These are phyloP conservation scores for Xestia c-nigrum DNA, from an alignment of 2,888 invertebrate species.

Conservation along the genomic window DNA sequence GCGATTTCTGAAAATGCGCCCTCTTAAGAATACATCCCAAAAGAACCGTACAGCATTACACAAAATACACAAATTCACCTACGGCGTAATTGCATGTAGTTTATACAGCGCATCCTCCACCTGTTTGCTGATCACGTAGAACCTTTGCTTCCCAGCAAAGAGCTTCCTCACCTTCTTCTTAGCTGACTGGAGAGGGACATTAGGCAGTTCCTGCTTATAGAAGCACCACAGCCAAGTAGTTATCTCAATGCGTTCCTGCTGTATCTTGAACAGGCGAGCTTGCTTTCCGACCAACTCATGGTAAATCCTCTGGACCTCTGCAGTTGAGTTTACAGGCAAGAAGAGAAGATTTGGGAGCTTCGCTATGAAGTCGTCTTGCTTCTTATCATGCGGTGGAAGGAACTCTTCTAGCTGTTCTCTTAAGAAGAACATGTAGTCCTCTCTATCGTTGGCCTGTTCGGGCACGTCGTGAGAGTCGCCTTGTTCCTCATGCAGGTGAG, in stretches of 20 bases:
- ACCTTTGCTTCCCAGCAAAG: constrained; percentile 9
- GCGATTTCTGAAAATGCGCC: neutral
- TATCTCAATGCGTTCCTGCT: neutral
- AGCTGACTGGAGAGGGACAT: neutral
- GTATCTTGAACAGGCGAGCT: neutral
- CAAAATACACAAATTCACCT: neutral
- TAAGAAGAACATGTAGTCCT: constrained; percentile 13
- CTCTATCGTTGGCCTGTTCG: neutral
- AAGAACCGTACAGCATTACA: neutral
- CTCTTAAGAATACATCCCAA: neutral
- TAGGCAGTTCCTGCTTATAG: constrained; percentile 8
- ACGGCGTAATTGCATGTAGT: constrained; percentile 14
- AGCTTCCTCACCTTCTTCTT: constrained; percentile 2
- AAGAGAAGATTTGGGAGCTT: neutral
- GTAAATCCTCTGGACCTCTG: neutral
- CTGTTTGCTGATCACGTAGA: constrained; percentile 5
- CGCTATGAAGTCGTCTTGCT: constrained; percentile 29
- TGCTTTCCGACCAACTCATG: constrained; percentile 6
- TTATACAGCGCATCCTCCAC: constrained; percentile 12
- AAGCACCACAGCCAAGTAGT: constrained; percentile 12
- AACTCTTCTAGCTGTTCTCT: constrained; percentile 12
- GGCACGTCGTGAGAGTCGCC: neutral
- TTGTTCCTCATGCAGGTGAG: neutral
- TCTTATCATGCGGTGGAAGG: constrained; percentile 25
- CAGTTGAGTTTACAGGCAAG: constrained; percentile 2